Conservation (phyloP, 2,888 invertebrate species). For the Cryptus armator region DNA sequence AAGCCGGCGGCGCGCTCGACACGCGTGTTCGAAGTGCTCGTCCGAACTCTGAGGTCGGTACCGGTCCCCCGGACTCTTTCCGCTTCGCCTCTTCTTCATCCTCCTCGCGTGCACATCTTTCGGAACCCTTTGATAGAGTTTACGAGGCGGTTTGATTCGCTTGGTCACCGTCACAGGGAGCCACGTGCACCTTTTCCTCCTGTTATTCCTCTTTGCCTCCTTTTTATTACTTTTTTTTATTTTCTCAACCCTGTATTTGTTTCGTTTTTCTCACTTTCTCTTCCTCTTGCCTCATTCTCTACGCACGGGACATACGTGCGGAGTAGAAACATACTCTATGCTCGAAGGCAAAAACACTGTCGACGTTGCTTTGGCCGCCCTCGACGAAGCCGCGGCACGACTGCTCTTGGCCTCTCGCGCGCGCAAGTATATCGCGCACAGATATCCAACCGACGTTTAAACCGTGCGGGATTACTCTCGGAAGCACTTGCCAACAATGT, state of each 20-base stretch:
- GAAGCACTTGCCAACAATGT: conserved; percentile 83
- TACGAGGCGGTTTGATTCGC: conserved; percentile 78
- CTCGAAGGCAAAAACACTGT: conserved; percentile 21
- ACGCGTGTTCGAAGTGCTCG: conserved; percentile 58
- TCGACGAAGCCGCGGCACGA: not conserved
- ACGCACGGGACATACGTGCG: not conserved
- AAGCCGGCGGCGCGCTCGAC: conserved; percentile 64
- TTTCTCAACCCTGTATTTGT: conserved; percentile 12
- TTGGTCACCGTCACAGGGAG: conserved; percentile 66
- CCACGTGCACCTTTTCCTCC: conserved; percentile 52
- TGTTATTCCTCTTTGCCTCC: conserved; percentile 22
- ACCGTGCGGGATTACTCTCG: conserved; percentile 35
- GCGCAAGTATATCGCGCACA: not conserved
- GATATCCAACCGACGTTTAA: conserved; percentile 12
- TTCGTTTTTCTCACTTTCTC: conserved; percentile 52
- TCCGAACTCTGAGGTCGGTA: conserved; percentile 61
- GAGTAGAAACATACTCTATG: not conserved
- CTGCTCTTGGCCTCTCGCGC: not conserved
- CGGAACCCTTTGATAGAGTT: conserved; percentile 78
- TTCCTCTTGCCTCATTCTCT: conserved; percentile 11
- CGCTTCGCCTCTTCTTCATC: conserved; percentile 1
- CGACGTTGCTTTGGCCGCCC: conserved; percentile 66
- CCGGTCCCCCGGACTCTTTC: conserved; percentile 16
- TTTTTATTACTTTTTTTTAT: conserved; percentile 27
- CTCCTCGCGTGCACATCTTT: conserved; percentile 49